Evolutionary conservation across 2,113 vertebrate species (phyloP).

Genomic region (Psammodynastes pulverulentus): DNA sequence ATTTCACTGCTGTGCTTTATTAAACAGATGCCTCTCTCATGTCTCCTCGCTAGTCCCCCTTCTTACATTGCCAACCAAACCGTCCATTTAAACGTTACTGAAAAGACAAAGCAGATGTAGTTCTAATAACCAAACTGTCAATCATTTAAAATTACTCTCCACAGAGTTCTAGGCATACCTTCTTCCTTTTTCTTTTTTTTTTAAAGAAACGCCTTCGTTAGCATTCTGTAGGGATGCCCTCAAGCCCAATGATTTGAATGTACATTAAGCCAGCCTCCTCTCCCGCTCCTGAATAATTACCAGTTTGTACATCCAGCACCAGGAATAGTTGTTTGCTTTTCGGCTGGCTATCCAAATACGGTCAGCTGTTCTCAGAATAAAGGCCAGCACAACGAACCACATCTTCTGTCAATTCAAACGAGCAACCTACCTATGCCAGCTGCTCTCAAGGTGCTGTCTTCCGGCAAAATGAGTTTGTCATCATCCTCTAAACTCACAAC

Average conservation of each 20-base stretch:
- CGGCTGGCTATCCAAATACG: conserved; percentile 53
- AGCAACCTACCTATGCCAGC: conserved; percentile 79
- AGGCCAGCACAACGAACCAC: conserved; percentile 29
- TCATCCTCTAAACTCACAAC: conserved; percentile 90
- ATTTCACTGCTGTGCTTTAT: conserved; percentile 33
- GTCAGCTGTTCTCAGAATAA: conserved; percentile 44
- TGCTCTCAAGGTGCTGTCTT: conserved; percentile 73
- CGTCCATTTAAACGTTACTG: conserved; percentile 64
- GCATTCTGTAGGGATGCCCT: conserved; percentile 55
- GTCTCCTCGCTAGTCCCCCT: conserved; percentile 56
- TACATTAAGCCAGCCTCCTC: conserved; percentile 7
- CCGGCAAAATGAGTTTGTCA: conserved; percentile 78
- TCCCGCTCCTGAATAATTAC: conserved; percentile 59
- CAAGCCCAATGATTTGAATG: conserved; percentile 58
- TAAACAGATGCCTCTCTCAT: conserved; percentile 66
- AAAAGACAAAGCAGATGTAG: conserved; percentile 57
- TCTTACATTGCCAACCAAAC: conserved; percentile 60
- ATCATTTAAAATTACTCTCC: conserved; percentile 70
- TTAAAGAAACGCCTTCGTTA: conserved; percentile 51
- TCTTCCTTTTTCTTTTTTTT: conserved; percentile 11
- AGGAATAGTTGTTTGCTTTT: conserved; percentile 61
- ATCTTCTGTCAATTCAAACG: conserved; percentile 34
- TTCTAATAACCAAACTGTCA: conserved; percentile 67
- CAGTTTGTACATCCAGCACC: conserved; percentile 44
- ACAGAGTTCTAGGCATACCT: conserved; percentile 60